Evolutionary conservation across 1,140 invertebrate genomes (phyloP), one percentile per base, ranked within the genome.

Genomic region (Leptopilina clavipes): DNA sequence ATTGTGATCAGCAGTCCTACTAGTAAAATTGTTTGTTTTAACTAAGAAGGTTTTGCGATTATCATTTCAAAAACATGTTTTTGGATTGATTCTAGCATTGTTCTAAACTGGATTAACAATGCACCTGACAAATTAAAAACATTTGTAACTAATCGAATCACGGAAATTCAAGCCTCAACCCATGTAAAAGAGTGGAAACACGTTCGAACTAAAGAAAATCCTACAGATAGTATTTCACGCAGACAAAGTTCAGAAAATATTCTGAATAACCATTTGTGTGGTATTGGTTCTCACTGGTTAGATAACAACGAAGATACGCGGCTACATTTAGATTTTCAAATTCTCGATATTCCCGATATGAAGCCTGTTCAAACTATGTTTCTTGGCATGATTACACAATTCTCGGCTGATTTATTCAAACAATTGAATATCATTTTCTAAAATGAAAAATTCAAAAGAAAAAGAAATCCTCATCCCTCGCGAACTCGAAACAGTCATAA

Each of bases 131-230:
- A 70, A 2, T 79, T 86, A 71, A 88, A 90, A 74, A 82, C 83
- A 0, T 91, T 87, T 79, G 87, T 91, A 0, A 84, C 85, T 0
- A 90, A 90, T 78, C 74, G 88, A 22, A 82, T 90, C 0, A 65
- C 83, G 2, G 52, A 78, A 18, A 11, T 74, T 40, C 25, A 56
- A 14, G 48, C 12, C 1, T 48, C 6, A 0, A 80, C 84, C 1
- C 43, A 77, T 19, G 14, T 19, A 2, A 19, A 43, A n/a, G 11
- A 81, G 7, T 89, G 87, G 87, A 70, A 70, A 2, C 83, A 90
- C 71, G 80, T 90, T 17, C 43, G 70, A 2, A 12, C 85, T 1
- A 9, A 78, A 0, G 76, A 85, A 6, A 90, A 89, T 79, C 87
- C 85, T 10, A 87, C 86, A 0, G 86, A 89, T 77, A n/a, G 82